phyloP scores from a whole-genome alignment of 2,797 vertebrate genomes.

The Buceros bicornis region DNA sequence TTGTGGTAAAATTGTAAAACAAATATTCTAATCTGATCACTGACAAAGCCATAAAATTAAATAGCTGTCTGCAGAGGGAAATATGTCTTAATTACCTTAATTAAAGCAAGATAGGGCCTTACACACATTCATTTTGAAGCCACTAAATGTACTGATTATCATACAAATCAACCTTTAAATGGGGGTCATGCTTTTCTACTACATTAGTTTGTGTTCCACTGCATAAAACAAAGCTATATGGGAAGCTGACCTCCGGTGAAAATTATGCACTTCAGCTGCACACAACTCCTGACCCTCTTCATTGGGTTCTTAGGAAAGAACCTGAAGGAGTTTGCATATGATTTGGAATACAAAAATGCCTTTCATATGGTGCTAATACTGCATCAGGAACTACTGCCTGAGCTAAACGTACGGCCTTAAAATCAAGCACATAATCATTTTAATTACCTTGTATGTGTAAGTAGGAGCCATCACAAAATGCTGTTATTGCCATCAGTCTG shows the following conservation, averaged over 20 bases:
- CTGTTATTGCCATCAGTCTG: not conserved
- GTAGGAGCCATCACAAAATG: not conserved
- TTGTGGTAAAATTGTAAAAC: slow-evolving; percentile 45
- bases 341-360: slow-evolving; percentile 6
- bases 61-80: slow-evolving; percentile 70
- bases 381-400: not conserved
- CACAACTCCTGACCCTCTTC: slow-evolving; percentile 47
- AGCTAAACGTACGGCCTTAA: not conserved
- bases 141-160: slow-evolving; percentile 61
- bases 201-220: slow-evolving; percentile 67
- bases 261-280: slow-evolving; percentile 13
- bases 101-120: slow-evolving; percentile 65
- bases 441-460: not conserved
- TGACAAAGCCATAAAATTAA: slow-evolving; percentile 73
- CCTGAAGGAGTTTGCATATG: not conserved
- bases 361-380: not conserved
- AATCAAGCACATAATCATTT: not conserved
- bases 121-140: slow-evolving; percentile 40
- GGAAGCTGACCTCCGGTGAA: slow-evolving; percentile 53
- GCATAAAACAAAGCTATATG: slow-evolving; percentile 39
- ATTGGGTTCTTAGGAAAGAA: not conserved
- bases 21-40: slow-evolving; percentile 68
- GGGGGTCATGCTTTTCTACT: slow-evolving; percentile 58
- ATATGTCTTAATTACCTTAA: slow-evolving; percentile 76
- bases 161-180: slow-evolving; percentile 73